Percentiles rank a stretch among this genome's conserved stretches.
Evolutionary conservation across 1,140 invertebrate genomes (phyloP).

Genomic region (Drosophila neocordata): DNA sequence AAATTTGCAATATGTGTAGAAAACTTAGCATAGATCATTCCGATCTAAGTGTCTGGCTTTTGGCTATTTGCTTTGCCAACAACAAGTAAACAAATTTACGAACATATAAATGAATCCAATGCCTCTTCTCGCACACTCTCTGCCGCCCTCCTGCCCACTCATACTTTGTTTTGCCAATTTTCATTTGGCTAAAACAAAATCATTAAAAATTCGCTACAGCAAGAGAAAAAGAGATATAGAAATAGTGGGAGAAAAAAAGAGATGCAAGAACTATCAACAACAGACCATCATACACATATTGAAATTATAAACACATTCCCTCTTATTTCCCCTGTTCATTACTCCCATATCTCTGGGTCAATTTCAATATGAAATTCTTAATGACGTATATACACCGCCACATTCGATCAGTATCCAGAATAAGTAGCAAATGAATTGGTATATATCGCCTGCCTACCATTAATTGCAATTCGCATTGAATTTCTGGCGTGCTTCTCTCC

Average conservation of each 20-base stretch:
- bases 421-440: conserved; percentile 3
- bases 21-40: conserved; percentile 48
- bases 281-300: conserved; percentile 29
- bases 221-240: neutral
- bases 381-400: conserved; percentile 28
- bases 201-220: neutral
- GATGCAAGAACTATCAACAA: conserved; percentile 33
- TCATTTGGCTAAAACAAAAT: conserved; percentile 37
- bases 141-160: too few relatives aligned
- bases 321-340: neutral
- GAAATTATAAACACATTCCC: conserved; percentile 41
- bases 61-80: conserved; percentile 42
- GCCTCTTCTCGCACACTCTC: neutral
- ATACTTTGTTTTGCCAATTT: conserved; percentile 28
- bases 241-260: too few relatives aligned
- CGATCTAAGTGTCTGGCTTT: conserved; percentile 58
- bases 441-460: conserved; percentile 37
- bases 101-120: too few relatives aligned
- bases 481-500: conserved; percentile 37
- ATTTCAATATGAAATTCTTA: conserved; percentile 24
- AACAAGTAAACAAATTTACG: conserved; percentile 56
- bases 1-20: conserved; percentile 30
- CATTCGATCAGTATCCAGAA: conserved; percentile 11
- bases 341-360: neutral
- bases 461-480: conserved; percentile 50